phyloP scores from a whole-genome alignment of 2,797 vertebrate genomes.

The Muscicapa striata region DNA sequence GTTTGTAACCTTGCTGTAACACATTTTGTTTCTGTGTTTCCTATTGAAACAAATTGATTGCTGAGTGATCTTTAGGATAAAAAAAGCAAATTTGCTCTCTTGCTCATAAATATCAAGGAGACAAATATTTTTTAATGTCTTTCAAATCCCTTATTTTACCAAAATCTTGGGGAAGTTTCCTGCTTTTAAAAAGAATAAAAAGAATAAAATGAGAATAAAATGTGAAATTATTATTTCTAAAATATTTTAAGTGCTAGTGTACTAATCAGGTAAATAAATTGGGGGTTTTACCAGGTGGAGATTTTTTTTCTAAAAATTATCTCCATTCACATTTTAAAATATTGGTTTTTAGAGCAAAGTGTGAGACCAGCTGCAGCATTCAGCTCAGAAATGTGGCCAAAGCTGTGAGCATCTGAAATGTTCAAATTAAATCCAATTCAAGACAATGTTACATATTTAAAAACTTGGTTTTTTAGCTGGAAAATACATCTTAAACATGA shows the following conservation, averaged over 20 bases:
- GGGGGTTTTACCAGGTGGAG: neutral
- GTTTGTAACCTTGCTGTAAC: neutral
- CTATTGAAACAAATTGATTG: neutral
- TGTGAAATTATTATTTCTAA: neutral
- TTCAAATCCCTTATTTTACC: neutral
- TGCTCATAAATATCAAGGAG: neutral
- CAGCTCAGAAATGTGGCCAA: neutral
- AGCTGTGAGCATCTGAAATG: neutral
- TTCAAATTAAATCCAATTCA: neutral
- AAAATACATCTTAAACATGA: neutral
- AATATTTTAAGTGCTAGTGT: neutral
- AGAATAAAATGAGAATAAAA: neutral
- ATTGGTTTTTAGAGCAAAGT: neutral
- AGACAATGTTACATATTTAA: rapidly evolving
- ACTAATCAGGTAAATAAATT: neutral
- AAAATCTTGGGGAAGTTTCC: neutral
- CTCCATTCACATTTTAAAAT: neutral
- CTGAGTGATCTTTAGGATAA: neutral
- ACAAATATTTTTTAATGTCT: neutral
- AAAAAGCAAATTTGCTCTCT: neutral
- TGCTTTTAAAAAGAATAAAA: neutral
- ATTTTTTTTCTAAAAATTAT: neutral
- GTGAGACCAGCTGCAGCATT: neutral
- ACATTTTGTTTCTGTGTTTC: neutral
- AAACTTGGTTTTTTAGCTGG: neutral